Conservation (phyloP, 1,140 invertebrate genomes). For the Philotrypesis tridentata region DNA sequence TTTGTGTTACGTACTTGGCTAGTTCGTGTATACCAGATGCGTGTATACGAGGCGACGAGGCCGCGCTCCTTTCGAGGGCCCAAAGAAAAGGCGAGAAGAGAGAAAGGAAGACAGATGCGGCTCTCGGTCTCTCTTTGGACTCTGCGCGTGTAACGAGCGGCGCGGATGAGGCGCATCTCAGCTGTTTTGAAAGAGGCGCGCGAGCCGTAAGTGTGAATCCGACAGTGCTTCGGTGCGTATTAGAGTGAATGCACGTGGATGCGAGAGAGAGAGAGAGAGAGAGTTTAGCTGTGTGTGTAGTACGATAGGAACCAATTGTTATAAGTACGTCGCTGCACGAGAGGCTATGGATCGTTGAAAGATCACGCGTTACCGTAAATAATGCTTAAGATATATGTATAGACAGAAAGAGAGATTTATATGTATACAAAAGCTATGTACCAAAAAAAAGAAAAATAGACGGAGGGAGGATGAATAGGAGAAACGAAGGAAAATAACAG, state of each 20-base stretch:
- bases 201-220: not conserved
- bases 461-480: too few species aligned
- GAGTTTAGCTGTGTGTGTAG: not conserved
- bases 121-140: not conserved
- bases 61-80: too few species aligned
- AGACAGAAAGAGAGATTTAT: not conserved
- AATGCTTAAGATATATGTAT: conserved; percentile 28
- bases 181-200: not conserved
- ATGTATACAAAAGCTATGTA: conserved; percentile 41
- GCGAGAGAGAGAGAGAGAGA: too few species aligned
- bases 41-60: too few species aligned
- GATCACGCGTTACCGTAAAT: conserved; percentile 23
- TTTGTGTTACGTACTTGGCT: not conserved
- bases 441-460: conserved; percentile 55
- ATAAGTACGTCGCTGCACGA: not conserved
- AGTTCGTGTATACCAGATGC: too few species aligned
- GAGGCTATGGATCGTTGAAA: not conserved
- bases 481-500: too few species aligned
- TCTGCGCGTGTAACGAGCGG: too few species aligned
- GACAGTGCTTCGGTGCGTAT: not conserved
- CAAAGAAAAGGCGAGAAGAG: not conserved
- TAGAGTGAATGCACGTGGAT: too few species aligned
- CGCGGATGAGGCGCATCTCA: not conserved
- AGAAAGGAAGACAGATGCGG: not conserved
- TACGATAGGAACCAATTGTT: conserved; percentile 10